These are phyloP conservation scores for Furcifer pardalis DNA, from an alignment of 2,797 vertebrate genomes.

Conservation along the genomic window DNA sequence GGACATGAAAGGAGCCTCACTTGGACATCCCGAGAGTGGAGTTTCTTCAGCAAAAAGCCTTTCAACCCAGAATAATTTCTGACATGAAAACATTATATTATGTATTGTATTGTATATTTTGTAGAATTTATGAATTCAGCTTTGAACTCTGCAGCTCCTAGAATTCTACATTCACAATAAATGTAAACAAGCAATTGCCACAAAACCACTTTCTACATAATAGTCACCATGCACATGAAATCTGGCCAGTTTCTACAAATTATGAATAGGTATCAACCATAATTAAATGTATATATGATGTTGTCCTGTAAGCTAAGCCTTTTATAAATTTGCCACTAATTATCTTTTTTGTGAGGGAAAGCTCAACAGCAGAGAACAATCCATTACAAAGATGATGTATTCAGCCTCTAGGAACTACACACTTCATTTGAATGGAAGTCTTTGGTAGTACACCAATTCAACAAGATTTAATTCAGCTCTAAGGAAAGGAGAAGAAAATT, in stretches of 20 bases:
- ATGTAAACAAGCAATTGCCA: neutral
- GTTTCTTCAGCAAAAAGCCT: too few relatives aligned
- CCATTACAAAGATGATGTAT: conserved; percentile 76
- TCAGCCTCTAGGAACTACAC: conserved; percentile 74
- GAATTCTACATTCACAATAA: neutral
- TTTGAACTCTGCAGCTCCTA: neutral
- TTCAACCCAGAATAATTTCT: too few relatives aligned
- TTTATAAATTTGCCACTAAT: conserved; percentile 68
- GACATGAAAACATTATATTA: too few relatives aligned
- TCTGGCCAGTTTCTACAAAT: neutral
- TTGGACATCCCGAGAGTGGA: too few relatives aligned
- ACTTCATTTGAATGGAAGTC: conserved; percentile 72
- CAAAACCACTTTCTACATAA: neutral
- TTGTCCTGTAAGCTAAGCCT: conserved; percentile 56
- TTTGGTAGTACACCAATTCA: conserved; percentile 76
- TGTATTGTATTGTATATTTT: too few relatives aligned
- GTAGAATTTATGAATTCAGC: neutral
- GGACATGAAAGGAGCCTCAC: too few relatives aligned
- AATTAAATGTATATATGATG: too few relatives aligned
- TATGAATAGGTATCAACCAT: neutral
- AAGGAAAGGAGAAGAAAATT: conserved; percentile 70
- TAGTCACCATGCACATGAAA: neutral
- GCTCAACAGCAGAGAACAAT: conserved; percentile 71
- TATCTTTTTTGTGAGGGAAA: conserved; percentile 71
- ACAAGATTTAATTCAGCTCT: conserved; percentile 72